A percentile compares a stretch with the other conserved stretches of the same genome.
phyloP scores from a whole-genome alignment of 1,140 invertebrate genomes.

The Lethocerus indicus region DNA sequence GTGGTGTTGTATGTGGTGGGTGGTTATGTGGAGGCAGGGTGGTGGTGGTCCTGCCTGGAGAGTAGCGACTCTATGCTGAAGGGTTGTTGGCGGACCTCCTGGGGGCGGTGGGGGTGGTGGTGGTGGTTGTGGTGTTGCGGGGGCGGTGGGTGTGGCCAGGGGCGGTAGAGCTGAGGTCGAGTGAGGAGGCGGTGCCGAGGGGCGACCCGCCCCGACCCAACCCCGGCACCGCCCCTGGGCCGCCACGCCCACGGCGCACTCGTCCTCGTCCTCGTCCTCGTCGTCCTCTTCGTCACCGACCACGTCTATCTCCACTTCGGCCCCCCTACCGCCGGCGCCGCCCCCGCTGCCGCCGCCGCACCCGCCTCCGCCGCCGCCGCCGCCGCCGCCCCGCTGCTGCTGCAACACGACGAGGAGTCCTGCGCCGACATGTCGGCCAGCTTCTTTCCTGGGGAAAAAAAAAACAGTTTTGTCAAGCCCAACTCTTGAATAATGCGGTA shows the following conservation, averaged over 20 bases:
- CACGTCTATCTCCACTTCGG: conserved; percentile 57
- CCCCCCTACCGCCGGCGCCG: conserved; percentile 18
- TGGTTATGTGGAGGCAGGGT: no score
- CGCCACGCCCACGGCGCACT: conserved; percentile 20
- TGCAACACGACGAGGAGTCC: conserved; percentile 6
- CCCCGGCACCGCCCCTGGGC: conserved; percentile 28
- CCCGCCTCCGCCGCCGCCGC: conserved; percentile 19
- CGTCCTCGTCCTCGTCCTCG: conserved; percentile 7
- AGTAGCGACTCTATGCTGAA: conserved; percentile 73
- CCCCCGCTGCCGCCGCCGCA: conserved; percentile 19
- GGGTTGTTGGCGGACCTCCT: conserved; percentile 46
- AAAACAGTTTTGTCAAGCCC: no score
- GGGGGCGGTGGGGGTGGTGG: conserved; percentile 25
- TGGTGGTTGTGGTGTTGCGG: conserved; percentile 26
- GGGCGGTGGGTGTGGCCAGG: conserved; percentile 27
- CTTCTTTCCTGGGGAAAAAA: conserved; percentile 11
- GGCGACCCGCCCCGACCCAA: conserved; percentile 25
- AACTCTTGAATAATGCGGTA: no score
- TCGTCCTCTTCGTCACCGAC: conserved; percentile 34
- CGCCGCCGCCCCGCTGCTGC: conserved; percentile 17
- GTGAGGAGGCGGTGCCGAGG: conserved; percentile 19
- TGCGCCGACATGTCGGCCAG: background rate
- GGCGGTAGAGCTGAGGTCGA: conserved; percentile 28
- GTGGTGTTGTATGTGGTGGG: no score
- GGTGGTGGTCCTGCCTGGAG: conserved; percentile 29